These are phyloP conservation scores for Sepioteuthis lessoniana DNA, from an alignment of 2,888 invertebrate genomes.

Conservation along the genomic window DNA sequence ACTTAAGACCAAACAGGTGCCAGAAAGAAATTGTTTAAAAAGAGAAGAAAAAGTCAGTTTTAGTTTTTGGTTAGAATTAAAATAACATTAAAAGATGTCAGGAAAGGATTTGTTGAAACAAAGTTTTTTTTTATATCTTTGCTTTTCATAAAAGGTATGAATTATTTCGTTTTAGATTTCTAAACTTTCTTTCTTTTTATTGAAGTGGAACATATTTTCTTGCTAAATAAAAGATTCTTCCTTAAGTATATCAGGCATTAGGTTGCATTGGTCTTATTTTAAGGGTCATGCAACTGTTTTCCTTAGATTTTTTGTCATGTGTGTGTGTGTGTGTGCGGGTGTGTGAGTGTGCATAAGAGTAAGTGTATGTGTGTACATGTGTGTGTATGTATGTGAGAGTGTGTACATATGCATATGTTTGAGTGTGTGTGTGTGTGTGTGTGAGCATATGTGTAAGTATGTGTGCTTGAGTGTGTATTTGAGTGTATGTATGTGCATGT, in stretches of 20 bases:
- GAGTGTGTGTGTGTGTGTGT: too few relatives aligned
- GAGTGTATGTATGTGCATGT: too few relatives aligned
- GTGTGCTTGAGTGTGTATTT: too few relatives aligned
- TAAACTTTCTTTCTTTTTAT: neutral
- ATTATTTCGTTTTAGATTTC: neutral
- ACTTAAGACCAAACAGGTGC: constrained; percentile 8
- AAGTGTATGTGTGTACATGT: too few relatives aligned
- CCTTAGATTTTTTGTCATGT: too few relatives aligned
- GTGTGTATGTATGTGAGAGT: too few relatives aligned
- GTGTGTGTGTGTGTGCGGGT: too few relatives aligned
- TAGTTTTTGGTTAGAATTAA: neutral
- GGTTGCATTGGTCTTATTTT: neutral
- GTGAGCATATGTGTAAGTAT: too few relatives aligned
- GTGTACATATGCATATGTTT: too few relatives aligned
- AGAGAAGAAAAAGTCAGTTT: neutral
- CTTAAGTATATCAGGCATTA: neutral
- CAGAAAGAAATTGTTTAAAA: neutral
- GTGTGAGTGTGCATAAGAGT: too few relatives aligned
- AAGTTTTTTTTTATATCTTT: neutral
- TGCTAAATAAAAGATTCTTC: neutral
- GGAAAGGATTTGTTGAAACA: constrained; percentile 18
- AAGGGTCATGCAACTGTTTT: neutral
- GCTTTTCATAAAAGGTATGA: neutral
- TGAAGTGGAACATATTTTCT: neutral
- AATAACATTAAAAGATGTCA: neutral